Evolutionary conservation across 1,140 invertebrate species (phyloP), one percentile per base, ranked within the genome.

Genomic region (Hermetia illucens): DNA sequence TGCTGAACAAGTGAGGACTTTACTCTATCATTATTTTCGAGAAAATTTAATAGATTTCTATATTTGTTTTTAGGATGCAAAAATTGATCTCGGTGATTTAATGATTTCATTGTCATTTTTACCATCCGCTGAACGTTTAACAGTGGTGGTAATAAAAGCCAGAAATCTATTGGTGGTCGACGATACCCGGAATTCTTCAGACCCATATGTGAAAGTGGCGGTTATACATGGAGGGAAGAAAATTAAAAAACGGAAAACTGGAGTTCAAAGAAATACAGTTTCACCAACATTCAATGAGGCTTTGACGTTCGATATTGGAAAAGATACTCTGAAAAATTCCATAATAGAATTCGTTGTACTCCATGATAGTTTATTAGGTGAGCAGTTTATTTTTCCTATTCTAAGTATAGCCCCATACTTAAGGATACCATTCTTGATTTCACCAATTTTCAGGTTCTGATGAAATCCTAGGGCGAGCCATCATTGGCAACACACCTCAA

Each of bases 221-320:
- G 64, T 88, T 1, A 69, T 82, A 13, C 78, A 80, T 18, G 81
- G 85, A 52, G 78, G 78, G 13, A 79, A 79, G 53, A 68, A 70
- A 43, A 69, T 78, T 41, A 91, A 90, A 65, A 90, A 90, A 62
- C 91, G 89, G 61, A 91, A 90, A 63, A 90, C 88, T 0, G 79
- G 80, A 20, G 81, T 90, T 0, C 80, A 84, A 50, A 73, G 84
- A 43, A 87, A 87, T 46, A 87, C 80, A 0, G 68, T 84, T 0
- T 82, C 76, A 60, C 85, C 86, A 0, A 81, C 89, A 0, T 90
- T 87, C 61, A 90, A 90, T 55, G 86, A 90, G 51, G 85, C 82
- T 0, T 64, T 91, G 42, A 79, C 81, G 13, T 91, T 90, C 50
- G 84, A 89, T 60, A 70, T 87, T 40, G 60, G 65, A 13, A 66